These are phyloP conservation scores for Mystacornis crossleyi DNA, from an alignment of 2,113 vertebrate species.

Conservation along the genomic window DNA sequence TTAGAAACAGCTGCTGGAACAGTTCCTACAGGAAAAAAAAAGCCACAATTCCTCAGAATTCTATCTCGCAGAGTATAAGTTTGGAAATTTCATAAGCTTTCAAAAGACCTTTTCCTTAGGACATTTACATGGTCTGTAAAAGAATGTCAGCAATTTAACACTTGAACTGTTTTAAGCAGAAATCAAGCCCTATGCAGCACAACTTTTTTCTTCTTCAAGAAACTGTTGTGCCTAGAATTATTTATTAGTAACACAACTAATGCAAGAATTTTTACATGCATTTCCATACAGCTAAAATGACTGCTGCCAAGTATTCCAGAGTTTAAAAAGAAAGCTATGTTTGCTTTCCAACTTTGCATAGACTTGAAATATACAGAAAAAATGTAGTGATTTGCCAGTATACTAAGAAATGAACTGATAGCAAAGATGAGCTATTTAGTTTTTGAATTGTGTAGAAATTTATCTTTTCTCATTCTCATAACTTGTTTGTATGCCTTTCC, in stretches of 20 bases:
- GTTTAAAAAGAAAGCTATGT: not conserved
- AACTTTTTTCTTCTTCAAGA: conserved; percentile 1
- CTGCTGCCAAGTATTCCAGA: not conserved
- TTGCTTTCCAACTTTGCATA: not conserved
- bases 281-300: not conserved
- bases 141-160: conserved; percentile 67
- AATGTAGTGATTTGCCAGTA: not conserved
- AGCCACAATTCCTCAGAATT: conserved; percentile 55
- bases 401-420: not conserved
- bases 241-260: conserved; percentile 2
- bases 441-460: not conserved
- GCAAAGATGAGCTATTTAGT: not conserved
- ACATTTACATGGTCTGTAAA: conserved; percentile 66
- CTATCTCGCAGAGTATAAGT: conserved; percentile 50
- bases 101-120: conserved; percentile 63
- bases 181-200: not conserved
- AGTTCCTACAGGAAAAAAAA: conserved; percentile 24
- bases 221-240: not conserved
- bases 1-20: conserved; percentile 72
- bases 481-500: not conserved
- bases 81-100: conserved; percentile 65
- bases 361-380: not conserved
- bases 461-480: not conserved
- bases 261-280: not conserved
- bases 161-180: conserved; percentile 20